Evolutionary conservation across 2,113 vertebrate species (phyloP), one percentile per base, ranked within the genome.

Genomic region (Ceyx margarethae): DNA sequence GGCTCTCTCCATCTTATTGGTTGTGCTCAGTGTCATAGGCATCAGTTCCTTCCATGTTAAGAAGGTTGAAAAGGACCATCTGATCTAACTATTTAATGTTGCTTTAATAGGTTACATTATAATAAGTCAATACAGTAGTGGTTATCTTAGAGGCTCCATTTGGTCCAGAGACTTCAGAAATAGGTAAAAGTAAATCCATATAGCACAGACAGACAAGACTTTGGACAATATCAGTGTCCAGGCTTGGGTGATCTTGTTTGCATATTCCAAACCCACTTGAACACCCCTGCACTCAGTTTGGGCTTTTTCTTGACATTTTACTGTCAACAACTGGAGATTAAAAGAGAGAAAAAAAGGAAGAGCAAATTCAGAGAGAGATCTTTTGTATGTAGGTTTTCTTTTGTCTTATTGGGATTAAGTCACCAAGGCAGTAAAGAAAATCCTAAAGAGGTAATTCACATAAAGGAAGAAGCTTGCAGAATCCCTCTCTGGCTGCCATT

Each of bases 101-200:
- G 71, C 92, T 89, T 94, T 90, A 92, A 91, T 85, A 91, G 81
- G 54, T 71, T 82, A 48, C 71, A 66, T 81, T 89, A 90, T 45
- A 53, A 7, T 29, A 82, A 82, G 56, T 57, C 64, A 87, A 92
- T 89, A 87, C 51, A 67, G 57, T 9, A 23, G 67, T 89, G 51
- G 78, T 80, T 96, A 64, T 79, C 58, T 13, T 56, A 62, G 62
- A 89, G 54, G 31, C 43, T 80, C 81, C 72, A 60, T 76, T 89
- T 80, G 40, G 40, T 87, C 51, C 71, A 79, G 40, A 69, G 45
- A 51, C 60, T 48, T 90, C 68, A 76, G 21, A 35, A 75, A 16
- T 2, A 62, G 35, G 29, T 57, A 81, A 64, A 79, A 81, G 58
- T 83, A 93, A 92, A 94, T 73, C 60, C 35, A 33, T 81, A 1